Base-by-base conservation (phyloP, 2,113 vertebrate genomes). In the Scolopax mira region DNA sequence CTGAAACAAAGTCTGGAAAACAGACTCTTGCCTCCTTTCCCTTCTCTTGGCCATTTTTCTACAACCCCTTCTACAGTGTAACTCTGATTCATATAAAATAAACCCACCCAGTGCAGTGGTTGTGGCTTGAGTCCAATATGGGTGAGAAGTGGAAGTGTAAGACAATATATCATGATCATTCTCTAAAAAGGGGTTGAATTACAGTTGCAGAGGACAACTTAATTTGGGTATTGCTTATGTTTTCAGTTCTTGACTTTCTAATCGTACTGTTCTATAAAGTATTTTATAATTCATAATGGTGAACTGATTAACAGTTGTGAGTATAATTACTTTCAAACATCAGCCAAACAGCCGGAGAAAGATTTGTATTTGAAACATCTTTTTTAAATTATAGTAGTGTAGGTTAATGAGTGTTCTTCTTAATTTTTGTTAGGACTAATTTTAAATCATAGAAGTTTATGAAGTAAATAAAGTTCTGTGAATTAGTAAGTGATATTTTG, bases 301-400 rank as follows among this genome's bases (percentile, higher is more conserved):
- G n/a, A 90, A 54, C 52, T 89, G 80, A 82, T 94, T 44, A 89
- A 49, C 65, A 81, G 3, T 79, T 81, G 44, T 61, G 65, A 71
- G 46, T 87, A 37, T 64, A 58, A 66, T 92, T 90, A 28, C 61
- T 94, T 92, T 92, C 48, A 89, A 87, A 84, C 10, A 2, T 84
- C 73, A 86, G 37, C 52, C 39, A 80, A 87, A 79, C 33, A 96
- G 42, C 55, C 55, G 3, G 1, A 81, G 65, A 64, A 95, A 37
- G 48, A 64, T 89, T 75, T 78, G n/a, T 74, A 27, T 82, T 92
- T 89, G 44, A 67, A 90, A 75, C 46, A 25, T 61, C 4, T 19
- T 51, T 79, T 92, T 74, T 37, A 65, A 65, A 2, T 90, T 75
- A 70, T 4, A 4, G 28, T 55, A 39, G 18, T 51, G 41, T 90